phyloP scores from a whole-genome alignment of 2,888 invertebrate genomes.

The Caenorhabditis afra region DNA sequence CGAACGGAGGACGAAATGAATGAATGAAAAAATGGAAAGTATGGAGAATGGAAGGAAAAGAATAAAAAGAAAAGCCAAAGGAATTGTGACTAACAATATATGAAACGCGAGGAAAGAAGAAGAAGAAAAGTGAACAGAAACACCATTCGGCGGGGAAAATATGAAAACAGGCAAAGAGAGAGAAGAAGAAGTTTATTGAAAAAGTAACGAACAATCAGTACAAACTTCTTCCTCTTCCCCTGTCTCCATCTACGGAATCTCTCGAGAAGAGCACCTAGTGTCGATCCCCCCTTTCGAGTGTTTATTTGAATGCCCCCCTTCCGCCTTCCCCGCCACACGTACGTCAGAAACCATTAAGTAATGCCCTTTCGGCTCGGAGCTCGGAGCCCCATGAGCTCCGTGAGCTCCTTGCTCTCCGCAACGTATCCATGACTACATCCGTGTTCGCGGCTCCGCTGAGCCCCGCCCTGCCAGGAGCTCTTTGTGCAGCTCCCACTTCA shows the following conservation, averaged over 20 bases:
- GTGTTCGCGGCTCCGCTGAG: background rate
- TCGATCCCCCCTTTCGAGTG: too few species aligned
- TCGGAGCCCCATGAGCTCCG: too few species aligned
- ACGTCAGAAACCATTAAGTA: too few species aligned
- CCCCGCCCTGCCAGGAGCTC: too few species aligned
- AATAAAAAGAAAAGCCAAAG: background rate
- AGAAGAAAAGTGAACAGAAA: background rate
- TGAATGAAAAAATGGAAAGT: background rate
- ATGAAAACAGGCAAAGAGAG: background rate
- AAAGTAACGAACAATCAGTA: too few species aligned
- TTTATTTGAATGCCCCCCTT: too few species aligned
- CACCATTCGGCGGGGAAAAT: background rate
- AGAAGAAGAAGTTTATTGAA: background rate
- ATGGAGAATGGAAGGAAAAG: conserved; percentile 9
- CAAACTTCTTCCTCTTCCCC: too few species aligned
- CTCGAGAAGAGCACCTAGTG: too few species aligned
- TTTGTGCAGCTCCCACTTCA: too few species aligned
- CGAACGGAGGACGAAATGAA: background rate
- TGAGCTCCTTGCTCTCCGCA: background rate
- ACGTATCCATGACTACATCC: conserved; percentile 9
- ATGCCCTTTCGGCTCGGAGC: too few species aligned
- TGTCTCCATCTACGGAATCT: too few species aligned
- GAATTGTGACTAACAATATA: background rate
- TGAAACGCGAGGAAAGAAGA: background rate
- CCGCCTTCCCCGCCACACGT: too few species aligned